Percentiles rank a stretch among this genome's conserved stretches.
Conservation (phyloP, 2,888 invertebrate species). For the Leucophora obtusa region DNA sequence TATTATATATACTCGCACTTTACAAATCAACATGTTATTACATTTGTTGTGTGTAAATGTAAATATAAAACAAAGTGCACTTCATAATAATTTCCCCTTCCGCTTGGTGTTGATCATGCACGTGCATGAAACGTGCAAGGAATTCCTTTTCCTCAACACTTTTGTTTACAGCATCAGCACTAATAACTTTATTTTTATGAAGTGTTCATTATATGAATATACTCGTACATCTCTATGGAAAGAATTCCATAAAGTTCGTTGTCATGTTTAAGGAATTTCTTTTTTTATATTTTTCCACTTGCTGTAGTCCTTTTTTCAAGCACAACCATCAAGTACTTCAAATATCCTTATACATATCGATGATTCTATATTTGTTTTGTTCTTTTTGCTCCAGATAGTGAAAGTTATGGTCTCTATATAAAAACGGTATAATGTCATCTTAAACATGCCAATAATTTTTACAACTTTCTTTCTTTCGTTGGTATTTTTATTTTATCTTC, state of each 20-base stretch:
- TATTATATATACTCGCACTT: constrained; percentile 10
- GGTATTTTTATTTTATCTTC: constrained; percentile 53
- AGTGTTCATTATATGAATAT: constrained; percentile 43
- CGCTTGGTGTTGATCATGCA: constrained; percentile 67
- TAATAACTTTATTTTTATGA: constrained; percentile 30
- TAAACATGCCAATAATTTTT: constrained; percentile 63
- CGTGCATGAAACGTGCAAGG: constrained; percentile 75
- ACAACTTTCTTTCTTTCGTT: constrained; percentile 40
- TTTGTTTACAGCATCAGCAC: constrained; percentile 60
- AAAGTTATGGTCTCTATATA: constrained; percentile 49
- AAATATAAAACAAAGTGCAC: constrained; percentile 62
- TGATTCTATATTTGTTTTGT: constrained; percentile 24
- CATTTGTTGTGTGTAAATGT: constrained; percentile 35
- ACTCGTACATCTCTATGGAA: neutral
- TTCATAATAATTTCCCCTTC: constrained; percentile 69
- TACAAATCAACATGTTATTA: constrained; percentile 4
- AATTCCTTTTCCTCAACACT: constrained; percentile 71
- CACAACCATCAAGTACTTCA: neutral
- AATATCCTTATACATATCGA: constrained; percentile 42
- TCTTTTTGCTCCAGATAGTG: constrained; percentile 39
- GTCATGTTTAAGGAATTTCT: constrained; percentile 49
- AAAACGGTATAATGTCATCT: constrained; percentile 40
- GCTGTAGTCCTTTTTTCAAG: neutral
- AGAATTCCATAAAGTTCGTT: constrained; percentile 46
- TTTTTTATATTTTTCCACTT: neutral